Evolutionary conservation across 2,113 vertebrate species (phyloP).

Genomic region (Thomomys bottae): DNA sequence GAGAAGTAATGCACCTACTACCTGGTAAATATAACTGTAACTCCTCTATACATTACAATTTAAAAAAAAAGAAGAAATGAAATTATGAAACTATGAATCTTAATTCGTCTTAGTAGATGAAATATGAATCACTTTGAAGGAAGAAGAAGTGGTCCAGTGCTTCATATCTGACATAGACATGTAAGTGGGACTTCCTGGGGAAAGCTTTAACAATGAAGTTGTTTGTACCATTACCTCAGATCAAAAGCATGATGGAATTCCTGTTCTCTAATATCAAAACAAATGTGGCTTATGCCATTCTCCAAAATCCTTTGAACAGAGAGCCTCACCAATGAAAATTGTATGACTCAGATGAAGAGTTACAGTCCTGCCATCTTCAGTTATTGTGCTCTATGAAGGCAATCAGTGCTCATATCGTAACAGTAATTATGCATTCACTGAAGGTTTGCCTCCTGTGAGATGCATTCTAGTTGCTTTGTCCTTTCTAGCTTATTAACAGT

Average conservation of each 20-base stretch:
- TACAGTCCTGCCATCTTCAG: background rate
- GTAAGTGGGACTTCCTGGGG: background rate
- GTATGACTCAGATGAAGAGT: background rate
- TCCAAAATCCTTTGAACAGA: background rate
- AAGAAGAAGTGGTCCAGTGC: background rate
- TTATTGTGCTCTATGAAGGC: background rate
- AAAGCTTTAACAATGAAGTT: background rate
- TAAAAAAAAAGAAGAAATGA: background rate
- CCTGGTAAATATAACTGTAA: no score
- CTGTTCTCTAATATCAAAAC: background rate
- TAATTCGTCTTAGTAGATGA: background rate
- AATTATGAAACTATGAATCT: background rate
- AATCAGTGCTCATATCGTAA: background rate
- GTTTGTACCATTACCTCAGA: background rate
- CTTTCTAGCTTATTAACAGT: constrained; percentile 6
- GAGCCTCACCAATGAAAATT: background rate
- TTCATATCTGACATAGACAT: background rate
- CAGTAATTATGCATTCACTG: background rate
- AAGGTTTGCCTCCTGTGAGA: background rate
- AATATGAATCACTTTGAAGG: background rate
- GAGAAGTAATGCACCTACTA: no score
- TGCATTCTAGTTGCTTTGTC: background rate
- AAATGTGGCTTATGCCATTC: background rate
- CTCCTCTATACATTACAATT: no score
- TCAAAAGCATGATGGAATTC: constrained; percentile 7